Evolutionary conservation across 2,888 invertebrate genomes (phyloP).

Genomic region (Dastarcus helophoroides): DNA sequence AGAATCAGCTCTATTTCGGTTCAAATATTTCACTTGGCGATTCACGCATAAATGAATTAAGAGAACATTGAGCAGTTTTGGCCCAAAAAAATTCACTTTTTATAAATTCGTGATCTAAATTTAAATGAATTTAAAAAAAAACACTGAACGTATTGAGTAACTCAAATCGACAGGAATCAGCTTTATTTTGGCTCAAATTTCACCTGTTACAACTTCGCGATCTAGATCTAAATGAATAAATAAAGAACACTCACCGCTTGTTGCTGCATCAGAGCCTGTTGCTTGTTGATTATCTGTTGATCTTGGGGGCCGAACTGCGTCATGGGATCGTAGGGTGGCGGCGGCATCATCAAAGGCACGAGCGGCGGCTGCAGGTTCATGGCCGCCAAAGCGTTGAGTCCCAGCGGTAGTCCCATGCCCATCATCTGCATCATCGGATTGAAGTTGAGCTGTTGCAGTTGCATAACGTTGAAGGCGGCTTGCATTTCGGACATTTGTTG

Average conservation of each 20-base stretch:
- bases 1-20: no score
- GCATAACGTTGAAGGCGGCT: conserved; percentile 73
- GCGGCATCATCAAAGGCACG: conserved; percentile 80
- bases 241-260: conserved; percentile 42
- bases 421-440: conserved; percentile 88
- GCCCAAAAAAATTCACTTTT: no score
- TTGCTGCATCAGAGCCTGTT: conserved; percentile 60
- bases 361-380: conserved; percentile 93
- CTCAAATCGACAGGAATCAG: no score
- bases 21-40: no score
- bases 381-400: conserved; percentile 74
- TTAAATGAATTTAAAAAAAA: no score
- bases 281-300: conserved; percentile 49
- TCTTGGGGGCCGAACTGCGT: conserved; percentile 44
- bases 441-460: conserved; percentile 73
- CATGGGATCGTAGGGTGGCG: conserved; percentile 66
- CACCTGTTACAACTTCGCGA: no score
- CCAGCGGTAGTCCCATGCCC: conserved; percentile 69
- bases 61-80: no score
- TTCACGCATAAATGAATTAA: no score
- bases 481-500: conserved; percentile 78
- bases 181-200: no score
- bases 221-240: conserved; percentile 12
- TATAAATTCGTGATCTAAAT: no score
- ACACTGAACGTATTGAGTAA: no score